phyloP scores from a whole-genome alignment of 2,888 invertebrate genomes.

The Odontocerum albicorne region DNA sequence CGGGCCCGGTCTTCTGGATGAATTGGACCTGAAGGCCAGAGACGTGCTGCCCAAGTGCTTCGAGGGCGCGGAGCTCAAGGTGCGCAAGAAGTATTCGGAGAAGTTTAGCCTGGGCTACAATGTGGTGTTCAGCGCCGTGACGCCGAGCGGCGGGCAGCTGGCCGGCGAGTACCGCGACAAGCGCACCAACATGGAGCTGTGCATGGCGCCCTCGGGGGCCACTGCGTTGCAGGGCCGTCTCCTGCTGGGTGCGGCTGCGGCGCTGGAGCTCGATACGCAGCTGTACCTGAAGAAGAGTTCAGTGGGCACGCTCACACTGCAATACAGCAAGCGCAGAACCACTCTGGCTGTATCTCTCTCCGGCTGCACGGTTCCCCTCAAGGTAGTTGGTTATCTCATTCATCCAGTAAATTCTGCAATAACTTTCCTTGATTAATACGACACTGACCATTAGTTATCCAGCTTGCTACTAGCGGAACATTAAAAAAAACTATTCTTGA shows the following conservation, averaged over 20 bases:
- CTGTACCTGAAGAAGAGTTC: constrained; percentile 10
- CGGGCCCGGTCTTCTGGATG: constrained; percentile 20
- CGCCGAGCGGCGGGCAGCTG: constrained; percentile 53
- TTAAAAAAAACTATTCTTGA: too few relatives aligned
- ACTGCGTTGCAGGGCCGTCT: constrained; percentile 47
- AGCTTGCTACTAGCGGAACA: too few relatives aligned
- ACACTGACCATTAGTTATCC: too few relatives aligned
- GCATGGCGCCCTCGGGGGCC: constrained; percentile 54
- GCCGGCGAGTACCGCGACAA: constrained; percentile 49
- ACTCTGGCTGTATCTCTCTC: constrained; percentile 8
- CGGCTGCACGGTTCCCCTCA: constrained; percentile 3
- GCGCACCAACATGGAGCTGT: constrained; percentile 44
- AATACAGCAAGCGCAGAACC: constrained; percentile 5
- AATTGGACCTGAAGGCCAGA: constrained; percentile 1
- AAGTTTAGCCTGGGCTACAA: constrained; percentile 53
- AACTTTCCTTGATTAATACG: not conserved
- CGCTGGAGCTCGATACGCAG: constrained; percentile 10
- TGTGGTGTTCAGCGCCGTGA: constrained; percentile 52
- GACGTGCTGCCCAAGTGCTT: constrained; percentile 50
- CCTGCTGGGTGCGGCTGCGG: not conserved
- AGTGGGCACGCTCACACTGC: not conserved
- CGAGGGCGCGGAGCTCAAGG: constrained; percentile 50
- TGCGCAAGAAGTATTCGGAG: constrained; percentile 46
- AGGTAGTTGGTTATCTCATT: too few relatives aligned
- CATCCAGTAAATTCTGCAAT: not conserved